Evolutionary conservation across 2,113 vertebrate species (phyloP).

Genomic region (Ardeotis arabs): DNA sequence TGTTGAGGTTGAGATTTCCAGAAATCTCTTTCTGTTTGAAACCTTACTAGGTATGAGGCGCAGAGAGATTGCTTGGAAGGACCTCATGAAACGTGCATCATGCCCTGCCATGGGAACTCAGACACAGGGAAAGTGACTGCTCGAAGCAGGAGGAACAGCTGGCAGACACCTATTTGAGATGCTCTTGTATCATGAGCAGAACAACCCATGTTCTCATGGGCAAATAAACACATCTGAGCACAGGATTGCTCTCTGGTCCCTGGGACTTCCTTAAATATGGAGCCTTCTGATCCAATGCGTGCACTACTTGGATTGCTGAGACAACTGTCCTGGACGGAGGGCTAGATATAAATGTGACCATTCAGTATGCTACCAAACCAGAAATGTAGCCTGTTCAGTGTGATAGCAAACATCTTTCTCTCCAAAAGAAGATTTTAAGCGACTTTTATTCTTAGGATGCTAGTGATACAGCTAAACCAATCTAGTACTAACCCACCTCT

Average conservation of each 20-base stretch:
- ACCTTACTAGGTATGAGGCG: background rate
- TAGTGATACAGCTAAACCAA: background rate
- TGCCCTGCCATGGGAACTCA: background rate
- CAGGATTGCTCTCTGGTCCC: background rate
- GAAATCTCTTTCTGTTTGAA: background rate
- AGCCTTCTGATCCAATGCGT: background rate
- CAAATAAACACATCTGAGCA: background rate
- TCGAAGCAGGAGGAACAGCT: background rate
- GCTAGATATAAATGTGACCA: background rate
- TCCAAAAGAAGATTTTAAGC: background rate
- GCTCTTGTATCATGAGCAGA: background rate
- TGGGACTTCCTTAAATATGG: background rate
- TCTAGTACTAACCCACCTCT: background rate
- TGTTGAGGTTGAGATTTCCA: background rate
- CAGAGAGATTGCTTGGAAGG: background rate
- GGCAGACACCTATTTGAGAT: background rate
- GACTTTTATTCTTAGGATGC: background rate
- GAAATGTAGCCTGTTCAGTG: background rate
- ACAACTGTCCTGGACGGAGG: background rate
- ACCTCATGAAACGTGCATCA: fast-evolving
- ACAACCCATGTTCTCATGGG: background rate
- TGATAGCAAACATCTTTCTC: background rate
- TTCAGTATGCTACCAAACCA: background rate
- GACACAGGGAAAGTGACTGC: background rate
- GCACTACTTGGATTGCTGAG: background rate